Evolutionary conservation across 1,140 invertebrate species (phyloP), one percentile per base, ranked within the genome.

Genomic region (Formica exsecta): DNA sequence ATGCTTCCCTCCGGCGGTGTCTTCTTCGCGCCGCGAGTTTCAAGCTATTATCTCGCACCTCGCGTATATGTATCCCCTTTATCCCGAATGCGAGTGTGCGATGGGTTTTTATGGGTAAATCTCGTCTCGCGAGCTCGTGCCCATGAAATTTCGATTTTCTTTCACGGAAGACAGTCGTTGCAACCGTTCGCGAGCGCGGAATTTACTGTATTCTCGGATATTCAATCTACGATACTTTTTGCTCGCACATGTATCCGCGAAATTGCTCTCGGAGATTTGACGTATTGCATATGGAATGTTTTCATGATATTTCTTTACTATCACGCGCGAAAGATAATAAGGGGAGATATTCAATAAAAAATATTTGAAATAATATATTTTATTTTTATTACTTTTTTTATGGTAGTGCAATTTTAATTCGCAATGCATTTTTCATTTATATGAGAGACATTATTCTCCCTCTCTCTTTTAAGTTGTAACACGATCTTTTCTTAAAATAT

Each of bases 121-220:
- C 66, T 59, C 22, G 19, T 70, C 70, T 29, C 25, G 36, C 36
- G 51, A 48, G 64, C 41, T 79, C 44, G 54, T 62, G 22, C 51
- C 54, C 79, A 79, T 85, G 74, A 89, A 89, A 89, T 88, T 59
- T 59, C 19, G 65, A 89, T 89, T 89, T 79, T 85, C 74, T 36
- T 66, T 16, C 73, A 51, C 62, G 59, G 70, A 38, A 87, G 66
- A 84, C 76, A 44, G 36, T 32, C 73, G 77, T 22, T 57, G 51
- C 51, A n/a, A 32, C 32, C 79, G 66, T 48, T 51, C 54, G 66
- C 25, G 66, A 38, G 13, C 38, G 66, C 29, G 68, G 54, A 13
- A 51, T 83, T 83, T 59, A 74, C 68, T 36, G 32, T 83, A 7
- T 41, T 64, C 57, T 29, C 38, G 75, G 38, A 48, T 73, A 61